Evolutionary conservation across 2,797 vertebrate genomes (phyloP).

Genomic region (Paedocypris micromegethes): DNA sequence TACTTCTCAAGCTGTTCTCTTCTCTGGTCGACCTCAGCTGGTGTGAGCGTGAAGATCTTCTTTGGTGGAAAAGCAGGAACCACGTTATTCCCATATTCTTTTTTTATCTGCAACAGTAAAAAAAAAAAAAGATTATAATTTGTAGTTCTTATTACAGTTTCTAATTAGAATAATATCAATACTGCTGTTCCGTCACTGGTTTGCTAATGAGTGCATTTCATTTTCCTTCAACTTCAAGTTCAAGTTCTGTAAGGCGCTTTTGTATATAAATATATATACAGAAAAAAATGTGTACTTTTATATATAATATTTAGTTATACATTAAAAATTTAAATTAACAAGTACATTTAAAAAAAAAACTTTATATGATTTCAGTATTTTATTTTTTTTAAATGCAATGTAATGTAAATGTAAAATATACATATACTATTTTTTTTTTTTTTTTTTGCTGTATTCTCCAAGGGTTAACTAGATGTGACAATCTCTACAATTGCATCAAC

Average conservation of each 20-base stretch:
- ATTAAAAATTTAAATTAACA: no score
- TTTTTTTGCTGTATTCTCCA: neutral
- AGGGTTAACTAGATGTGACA: constrained; percentile 48
- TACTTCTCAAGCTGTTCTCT: constrained; percentile 97
- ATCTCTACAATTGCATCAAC: constrained; percentile 41
- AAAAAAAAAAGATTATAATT: constrained; percentile 11
- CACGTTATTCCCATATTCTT: constrained; percentile 90
- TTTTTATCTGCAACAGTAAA: constrained; percentile 76
- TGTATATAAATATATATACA: no score
- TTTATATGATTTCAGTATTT: no score
- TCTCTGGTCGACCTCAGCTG: constrained; percentile 90
- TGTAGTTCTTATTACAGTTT: neutral
- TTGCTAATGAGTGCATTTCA: no score
- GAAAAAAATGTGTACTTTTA: no score
- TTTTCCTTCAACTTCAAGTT: no score
- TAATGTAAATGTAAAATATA: neutral
- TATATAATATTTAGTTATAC: no score
- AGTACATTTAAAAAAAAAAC: no score
- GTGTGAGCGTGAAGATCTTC: constrained; percentile 95
- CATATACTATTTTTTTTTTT: neutral
- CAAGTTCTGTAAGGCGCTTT: no score
- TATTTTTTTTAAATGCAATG: no score
- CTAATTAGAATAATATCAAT: no score
- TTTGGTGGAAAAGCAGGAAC: constrained; percentile 94
- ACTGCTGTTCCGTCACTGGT: no score